Evolutionary conservation across 2,113 vertebrate species (phyloP).

Genomic region (Dasyurus viverrinus): DNA sequence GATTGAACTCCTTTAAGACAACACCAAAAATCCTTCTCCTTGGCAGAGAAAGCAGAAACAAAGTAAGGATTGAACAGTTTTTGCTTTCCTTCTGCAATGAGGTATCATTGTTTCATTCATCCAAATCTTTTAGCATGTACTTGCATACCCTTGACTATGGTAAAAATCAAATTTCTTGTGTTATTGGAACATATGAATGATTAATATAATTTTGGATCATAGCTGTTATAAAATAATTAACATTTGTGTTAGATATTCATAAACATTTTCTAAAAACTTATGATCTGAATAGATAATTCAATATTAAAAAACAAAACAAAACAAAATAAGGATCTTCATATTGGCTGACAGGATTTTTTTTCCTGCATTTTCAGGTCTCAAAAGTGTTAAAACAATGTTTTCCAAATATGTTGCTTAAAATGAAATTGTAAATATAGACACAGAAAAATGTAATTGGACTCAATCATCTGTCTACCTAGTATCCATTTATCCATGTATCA

Average conservation of each 20-base stretch:
- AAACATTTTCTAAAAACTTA: not conserved
- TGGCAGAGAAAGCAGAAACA: not conserved
- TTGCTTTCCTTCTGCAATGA: not conserved
- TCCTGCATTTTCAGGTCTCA: not conserved
- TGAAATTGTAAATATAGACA: constrained; percentile 54
- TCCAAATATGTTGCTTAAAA: constrained; percentile 20
- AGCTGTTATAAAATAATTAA: not conserved
- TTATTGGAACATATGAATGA: not conserved
- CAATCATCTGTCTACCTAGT: too few relatives aligned
- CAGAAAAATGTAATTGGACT: not conserved
- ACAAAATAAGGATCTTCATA: not conserved
- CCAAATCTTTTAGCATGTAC: not conserved
- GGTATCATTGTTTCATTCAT: not conserved
- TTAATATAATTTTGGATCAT: not conserved
- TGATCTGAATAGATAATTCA: not conserved
- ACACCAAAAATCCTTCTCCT: not conserved
- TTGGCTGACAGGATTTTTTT: not conserved
- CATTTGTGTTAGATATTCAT: not conserved
- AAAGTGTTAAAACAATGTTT: constrained; percentile 15
- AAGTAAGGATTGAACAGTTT: not conserved
- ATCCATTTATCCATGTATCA: not conserved
- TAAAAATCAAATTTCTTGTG: not conserved
- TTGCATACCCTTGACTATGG: not conserved
- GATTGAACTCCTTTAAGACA: not conserved
- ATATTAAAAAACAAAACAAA: not conserved